Percentiles rank a stretch among this genome's conserved stretches.
phyloP scores from a whole-genome alignment of 2,797 vertebrate genomes.

The Hapalemur alaotrensis region DNA sequence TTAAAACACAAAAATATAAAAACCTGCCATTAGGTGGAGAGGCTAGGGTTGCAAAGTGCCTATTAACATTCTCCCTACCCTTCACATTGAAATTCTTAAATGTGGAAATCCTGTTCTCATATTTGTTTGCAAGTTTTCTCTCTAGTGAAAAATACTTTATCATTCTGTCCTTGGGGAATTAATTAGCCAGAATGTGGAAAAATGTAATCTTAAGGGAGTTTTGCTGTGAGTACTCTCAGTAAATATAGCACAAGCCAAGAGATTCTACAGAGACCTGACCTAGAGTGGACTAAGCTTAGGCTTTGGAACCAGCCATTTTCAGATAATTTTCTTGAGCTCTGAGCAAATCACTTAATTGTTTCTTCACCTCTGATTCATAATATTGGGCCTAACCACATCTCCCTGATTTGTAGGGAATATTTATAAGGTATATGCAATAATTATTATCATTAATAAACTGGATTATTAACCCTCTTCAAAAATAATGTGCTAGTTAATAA shows the following conservation, averaged over 20 bases:
- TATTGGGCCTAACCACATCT: neutral
- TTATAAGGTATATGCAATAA: constrained; percentile 31
- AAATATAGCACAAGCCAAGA: constrained; percentile 46
- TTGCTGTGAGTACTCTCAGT: constrained; percentile 13
- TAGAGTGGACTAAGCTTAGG: neutral
- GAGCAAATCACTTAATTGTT: constrained; percentile 15
- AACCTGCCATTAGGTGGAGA: neutral
- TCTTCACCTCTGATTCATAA: constrained; percentile 11
- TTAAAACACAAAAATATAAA: constrained; percentile 25
- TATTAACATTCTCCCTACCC: neutral
- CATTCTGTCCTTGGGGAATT: constrained; percentile 51
- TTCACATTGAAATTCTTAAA: constrained; percentile 1
- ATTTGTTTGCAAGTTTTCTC: constrained; percentile 65
- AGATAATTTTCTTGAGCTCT: constrained; percentile 30
- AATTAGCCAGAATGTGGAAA: constrained; percentile 76
- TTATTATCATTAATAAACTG: constrained; percentile 1
- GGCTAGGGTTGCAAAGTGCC: neutral
- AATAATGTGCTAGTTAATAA: neutral
- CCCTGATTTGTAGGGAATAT: neutral
- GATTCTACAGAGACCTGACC: constrained; percentile 12
- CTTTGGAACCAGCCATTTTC: neutral
- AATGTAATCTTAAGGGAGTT: constrained; percentile 64
- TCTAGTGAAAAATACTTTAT: constrained; percentile 67
- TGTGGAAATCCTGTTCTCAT: constrained; percentile 50
- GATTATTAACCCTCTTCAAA: constrained; percentile 19